phyloP scores from a whole-genome alignment of 2,113 vertebrate species.

The Grantiella picta region DNA sequence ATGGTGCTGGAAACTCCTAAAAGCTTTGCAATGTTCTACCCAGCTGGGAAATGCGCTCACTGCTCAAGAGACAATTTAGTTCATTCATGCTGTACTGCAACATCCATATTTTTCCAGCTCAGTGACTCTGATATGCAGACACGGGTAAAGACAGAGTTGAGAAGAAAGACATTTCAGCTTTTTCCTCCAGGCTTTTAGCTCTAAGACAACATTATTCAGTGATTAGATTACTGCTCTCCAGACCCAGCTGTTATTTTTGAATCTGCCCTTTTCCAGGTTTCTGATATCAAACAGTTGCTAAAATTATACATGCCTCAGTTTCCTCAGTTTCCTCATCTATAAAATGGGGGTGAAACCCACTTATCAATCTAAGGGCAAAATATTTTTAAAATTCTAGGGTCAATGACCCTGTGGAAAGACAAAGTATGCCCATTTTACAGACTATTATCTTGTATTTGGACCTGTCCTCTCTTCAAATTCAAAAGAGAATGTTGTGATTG shows the following conservation, averaged over 20 bases:
- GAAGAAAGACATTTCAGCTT: constrained; percentile 2
- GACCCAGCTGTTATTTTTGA: background rate
- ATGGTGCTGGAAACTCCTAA: background rate
- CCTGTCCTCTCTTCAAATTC: background rate
- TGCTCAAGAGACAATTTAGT: background rate
- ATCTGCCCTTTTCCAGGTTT: background rate
- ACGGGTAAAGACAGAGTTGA: background rate
- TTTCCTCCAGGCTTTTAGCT: constrained; percentile 11
- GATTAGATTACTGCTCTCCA: background rate
- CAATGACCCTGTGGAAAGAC: background rate
- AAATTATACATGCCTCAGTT: background rate
- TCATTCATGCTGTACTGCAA: background rate
- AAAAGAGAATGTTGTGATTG: background rate
- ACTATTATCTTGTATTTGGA: background rate
- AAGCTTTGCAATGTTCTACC: constrained; percentile 12
- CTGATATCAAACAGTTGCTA: background rate
- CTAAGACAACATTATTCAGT: background rate
- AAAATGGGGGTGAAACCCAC: background rate
- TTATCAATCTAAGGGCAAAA: background rate
- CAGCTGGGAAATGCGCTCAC: background rate
- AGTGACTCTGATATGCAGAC: background rate
- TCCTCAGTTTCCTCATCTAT: background rate
- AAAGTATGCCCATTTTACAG: background rate
- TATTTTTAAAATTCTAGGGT: background rate
- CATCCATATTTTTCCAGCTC: constrained; percentile 30